Evolutionary conservation across 2,797 vertebrate species (phyloP).

Genomic region (Gastrophryne carolinensis): DNA sequence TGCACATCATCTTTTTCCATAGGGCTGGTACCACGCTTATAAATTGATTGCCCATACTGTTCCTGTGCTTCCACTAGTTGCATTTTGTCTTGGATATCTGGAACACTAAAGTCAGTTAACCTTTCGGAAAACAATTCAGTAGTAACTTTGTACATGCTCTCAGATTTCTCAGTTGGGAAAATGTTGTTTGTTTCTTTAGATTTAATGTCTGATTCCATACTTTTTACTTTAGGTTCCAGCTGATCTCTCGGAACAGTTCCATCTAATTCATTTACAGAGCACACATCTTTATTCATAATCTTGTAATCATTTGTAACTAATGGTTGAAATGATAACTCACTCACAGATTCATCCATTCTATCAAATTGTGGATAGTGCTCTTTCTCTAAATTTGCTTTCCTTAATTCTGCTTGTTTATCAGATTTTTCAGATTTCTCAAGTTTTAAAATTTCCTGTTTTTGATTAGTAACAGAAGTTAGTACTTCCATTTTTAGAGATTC

Average conservation of each 20-base stretch:
- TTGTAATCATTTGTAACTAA: background rate
- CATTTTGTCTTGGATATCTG: background rate
- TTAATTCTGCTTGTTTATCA: background rate
- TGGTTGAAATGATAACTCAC: background rate
- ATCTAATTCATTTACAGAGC: too few relatives aligned
- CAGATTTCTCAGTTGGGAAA: background rate
- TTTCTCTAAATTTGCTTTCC: background rate
- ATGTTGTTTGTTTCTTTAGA: background rate
- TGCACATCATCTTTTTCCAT: constrained; percentile 1
- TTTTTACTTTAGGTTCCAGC: background rate
- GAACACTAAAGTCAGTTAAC: background rate
- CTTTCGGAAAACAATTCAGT: background rate
- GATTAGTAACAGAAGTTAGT: background rate
- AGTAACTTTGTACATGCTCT: background rate
- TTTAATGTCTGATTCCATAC: too few relatives aligned
- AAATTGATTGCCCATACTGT: background rate
- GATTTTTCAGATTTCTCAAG: background rate
- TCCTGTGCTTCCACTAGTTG: background rate
- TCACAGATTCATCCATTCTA: background rate
- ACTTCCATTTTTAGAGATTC: background rate
- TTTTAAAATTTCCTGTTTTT: background rate
- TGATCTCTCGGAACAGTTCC: too few relatives aligned
- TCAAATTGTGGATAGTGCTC: background rate
- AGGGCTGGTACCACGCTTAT: background rate
- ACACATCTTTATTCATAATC: background rate